phyloP scores from a whole-genome alignment of 2,888 invertebrate genomes.

The Hirtodrosophila duncani region DNA sequence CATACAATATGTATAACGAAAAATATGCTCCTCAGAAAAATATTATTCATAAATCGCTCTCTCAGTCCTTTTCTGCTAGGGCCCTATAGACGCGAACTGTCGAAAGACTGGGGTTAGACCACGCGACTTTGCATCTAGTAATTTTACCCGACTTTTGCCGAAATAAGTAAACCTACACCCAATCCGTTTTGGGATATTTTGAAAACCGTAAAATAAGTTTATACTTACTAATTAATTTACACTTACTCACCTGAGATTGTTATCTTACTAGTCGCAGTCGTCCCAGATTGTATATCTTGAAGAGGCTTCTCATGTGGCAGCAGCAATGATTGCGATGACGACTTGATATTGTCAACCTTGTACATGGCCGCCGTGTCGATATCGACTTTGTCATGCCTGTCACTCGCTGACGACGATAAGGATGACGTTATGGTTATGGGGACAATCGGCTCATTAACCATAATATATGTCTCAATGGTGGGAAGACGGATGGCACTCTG shows the following conservation, averaged over 20 bases:
- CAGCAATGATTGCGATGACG: slow-evolving; percentile 3
- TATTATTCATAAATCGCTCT: too few species aligned
- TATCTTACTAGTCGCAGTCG: slow-evolving; percentile 25
- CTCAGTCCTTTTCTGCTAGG: too few species aligned
- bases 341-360: slow-evolving; percentile 1
- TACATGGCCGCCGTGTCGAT: slow-evolving; percentile 12
- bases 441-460: slow-evolving; percentile 74
- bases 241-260: slow-evolving; percentile 38
- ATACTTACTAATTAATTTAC: not conserved
- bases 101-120: too few species aligned
- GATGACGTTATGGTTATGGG: slow-evolving; percentile 3
- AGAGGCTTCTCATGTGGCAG: slow-evolving; percentile 9
- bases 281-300: not conserved
- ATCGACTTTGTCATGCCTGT: not conserved
- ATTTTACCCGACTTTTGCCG: too few species aligned
- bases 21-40: too few species aligned
- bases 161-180: too few species aligned
- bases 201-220: not conserved
- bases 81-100: too few species aligned
- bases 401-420: not conserved
- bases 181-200: not conserved
- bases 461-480: slow-evolving; percentile 77
- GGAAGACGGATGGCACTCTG: slow-evolving; percentile 75
- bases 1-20: too few species aligned
- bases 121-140: too few species aligned